Base-by-base conservation (phyloP, 2,797 vertebrate species). In the Channallabes apus region DNA sequence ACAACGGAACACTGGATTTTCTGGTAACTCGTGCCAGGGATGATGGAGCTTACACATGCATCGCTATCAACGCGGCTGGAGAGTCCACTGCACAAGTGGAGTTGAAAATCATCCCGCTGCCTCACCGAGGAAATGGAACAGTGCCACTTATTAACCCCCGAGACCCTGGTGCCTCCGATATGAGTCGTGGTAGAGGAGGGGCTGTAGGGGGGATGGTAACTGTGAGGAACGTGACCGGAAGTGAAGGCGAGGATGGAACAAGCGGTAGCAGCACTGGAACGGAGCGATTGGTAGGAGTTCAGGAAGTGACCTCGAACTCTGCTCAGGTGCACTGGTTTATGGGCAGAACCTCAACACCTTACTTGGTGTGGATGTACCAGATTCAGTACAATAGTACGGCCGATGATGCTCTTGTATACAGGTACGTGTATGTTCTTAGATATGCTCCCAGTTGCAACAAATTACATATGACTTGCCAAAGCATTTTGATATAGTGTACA, bases 331-430 rank as follows among this genome's bases (percentile, higher is more conserved):
- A 91, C 83, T 96, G 95, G 95, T 88, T 88, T 65, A 91, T 92
- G 0, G 93, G 94, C 32, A 90, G 91, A 80, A 91, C 93, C 0
- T 88, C 90, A 32, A 83, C 41, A 8, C 90, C 90, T 1, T 93
- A 94, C 64, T 82, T 92, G 0, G 94, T 95, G 80, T 96, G 95
- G 95, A 95, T 96, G 95, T 96, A 94, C 91, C 95, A 96, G 89
- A 94, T 96, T 85, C 95, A 96, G 90, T 96, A 96, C 88, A 96
- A 96, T 90, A 94, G 94, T 91, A 96, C 94, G 5, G 94, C 90
- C 24, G 95, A 96, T 0, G 94, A 96, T 56, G 92, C 94, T 3
- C 94, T 96, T 69, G 92, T 96, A 61, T 96, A 96, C 92, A 94
- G 95, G 95, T 96, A 93, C 92, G 86, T 58, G 20, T 2, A 54